Evolutionary conservation across 2,888 invertebrate genomes (phyloP).

Genomic region (Temnothorax ravouxi): DNA sequence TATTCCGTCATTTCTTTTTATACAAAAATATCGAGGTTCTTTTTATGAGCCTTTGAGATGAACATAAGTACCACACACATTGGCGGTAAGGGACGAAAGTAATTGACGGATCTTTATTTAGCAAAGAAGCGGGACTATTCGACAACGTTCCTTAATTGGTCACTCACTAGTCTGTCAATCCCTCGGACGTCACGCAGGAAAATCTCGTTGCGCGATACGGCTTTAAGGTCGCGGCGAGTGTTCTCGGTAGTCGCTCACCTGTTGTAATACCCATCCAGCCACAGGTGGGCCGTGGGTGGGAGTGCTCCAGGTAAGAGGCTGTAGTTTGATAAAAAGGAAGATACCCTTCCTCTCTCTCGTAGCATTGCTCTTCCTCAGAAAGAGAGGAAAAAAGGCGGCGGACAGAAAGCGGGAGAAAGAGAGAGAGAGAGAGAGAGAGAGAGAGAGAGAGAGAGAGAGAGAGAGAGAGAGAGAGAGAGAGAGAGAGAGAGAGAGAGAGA

Average conservation of each 20-base stretch:
- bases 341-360: constrained; percentile 70
- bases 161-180: constrained; percentile 2
- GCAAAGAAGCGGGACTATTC: constrained; percentile 8
- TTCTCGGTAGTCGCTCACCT: constrained; percentile 81
- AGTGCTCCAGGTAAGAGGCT: constrained; percentile 79
- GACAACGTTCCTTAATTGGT: constrained; percentile 20
- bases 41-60: background rate
- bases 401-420: constrained; percentile 49
- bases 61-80: background rate
- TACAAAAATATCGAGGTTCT: background rate
- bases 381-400: constrained; percentile 53
- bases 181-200: constrained; percentile 55
- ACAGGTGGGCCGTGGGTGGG: constrained; percentile 82
- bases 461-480: constrained; percentile 45
- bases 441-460: constrained; percentile 51
- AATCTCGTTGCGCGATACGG: constrained; percentile 57
- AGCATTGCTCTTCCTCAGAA: constrained; percentile 57
- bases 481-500: constrained; percentile 43
- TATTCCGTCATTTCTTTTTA: background rate
- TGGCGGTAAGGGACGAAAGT: constrained; percentile 6
- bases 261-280: constrained; percentile 77
- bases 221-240: constrained; percentile 63
- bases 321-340: constrained; percentile 81
- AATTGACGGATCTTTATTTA: constrained; percentile 19
- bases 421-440: constrained; percentile 34